Conservation (phyloP, 2,888 invertebrate genomes). For the Folsomia candida region DNA sequence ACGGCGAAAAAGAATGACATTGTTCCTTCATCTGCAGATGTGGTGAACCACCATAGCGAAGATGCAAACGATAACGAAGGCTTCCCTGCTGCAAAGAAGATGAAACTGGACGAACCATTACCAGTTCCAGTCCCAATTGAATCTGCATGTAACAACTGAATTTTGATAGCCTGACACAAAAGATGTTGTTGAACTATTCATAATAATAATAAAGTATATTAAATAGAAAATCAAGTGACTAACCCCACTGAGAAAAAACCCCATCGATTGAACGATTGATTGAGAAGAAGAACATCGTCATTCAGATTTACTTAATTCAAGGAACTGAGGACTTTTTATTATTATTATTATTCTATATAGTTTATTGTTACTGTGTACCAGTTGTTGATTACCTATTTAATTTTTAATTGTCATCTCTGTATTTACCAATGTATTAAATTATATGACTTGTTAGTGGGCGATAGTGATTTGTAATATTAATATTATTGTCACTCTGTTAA, state of each 20-base stretch:
- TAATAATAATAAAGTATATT: too few relatives aligned
- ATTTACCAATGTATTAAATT: neutral
- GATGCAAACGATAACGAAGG: slow-evolving; percentile 26
- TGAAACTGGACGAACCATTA: slow-evolving; percentile 30
- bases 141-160: slow-evolving; percentile 4
- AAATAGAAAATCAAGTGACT: too few relatives aligned
- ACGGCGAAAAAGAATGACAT: slow-evolving; percentile 20
- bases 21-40: slow-evolving; percentile 35
- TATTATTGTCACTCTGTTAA: neutral
- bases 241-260: too few relatives aligned
- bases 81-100: slow-evolving; percentile 42
- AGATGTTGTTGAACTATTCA: too few relatives aligned
- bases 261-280: too few relatives aligned
- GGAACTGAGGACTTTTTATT: neutral
- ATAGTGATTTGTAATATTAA: slow-evolving; percentile 3
- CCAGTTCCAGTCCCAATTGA: neutral
- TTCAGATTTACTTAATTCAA: too few relatives aligned
- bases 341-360: neutral
- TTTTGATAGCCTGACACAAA: slow-evolving; percentile 5
- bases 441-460: neutral
- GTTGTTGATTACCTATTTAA: slow-evolving; percentile 9
- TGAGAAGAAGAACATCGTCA: too few relatives aligned
- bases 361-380: neutral
- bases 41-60: slow-evolving; percentile 26
- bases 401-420: neutral